Evolutionary conservation across 2,797 vertebrate species (phyloP).

Genomic region (Geotrypetes seraphini): DNA sequence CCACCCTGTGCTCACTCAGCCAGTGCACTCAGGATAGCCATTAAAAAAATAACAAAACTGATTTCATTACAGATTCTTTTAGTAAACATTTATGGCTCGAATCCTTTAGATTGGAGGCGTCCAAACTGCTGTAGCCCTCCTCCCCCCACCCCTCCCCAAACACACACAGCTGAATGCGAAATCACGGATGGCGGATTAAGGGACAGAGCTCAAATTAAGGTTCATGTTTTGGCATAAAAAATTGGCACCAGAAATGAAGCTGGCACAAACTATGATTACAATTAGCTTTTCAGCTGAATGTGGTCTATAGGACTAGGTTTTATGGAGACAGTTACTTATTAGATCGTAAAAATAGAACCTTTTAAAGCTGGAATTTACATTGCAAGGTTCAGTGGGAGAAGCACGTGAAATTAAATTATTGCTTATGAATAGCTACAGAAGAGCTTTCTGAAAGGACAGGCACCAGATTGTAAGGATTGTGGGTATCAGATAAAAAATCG

Average conservation of each 20-base stretch:
- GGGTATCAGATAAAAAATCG: conserved; percentile 3
- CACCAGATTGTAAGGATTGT: conserved; percentile 6
- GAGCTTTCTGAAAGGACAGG: conserved; percentile 11
- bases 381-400: background rate
- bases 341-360: conserved; percentile 35
- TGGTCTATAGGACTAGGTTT: conserved; percentile 31
- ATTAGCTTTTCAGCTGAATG: conserved; percentile 33
- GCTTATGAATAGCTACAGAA: conserved; percentile 9
- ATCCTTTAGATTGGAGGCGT: conserved; percentile 56
- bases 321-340: conserved; percentile 32
- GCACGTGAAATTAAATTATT: conserved; percentile 11
- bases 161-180: conserved; percentile 18
- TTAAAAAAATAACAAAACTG: conserved; percentile 77
- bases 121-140: conserved; percentile 51
- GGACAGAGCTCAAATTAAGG: conserved; percentile 25
- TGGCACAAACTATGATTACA: conserved; percentile 33
- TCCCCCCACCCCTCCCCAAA: too few species aligned
- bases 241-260: conserved; percentile 27
- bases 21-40: conserved; percentile 62
- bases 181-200: conserved; percentile 37
- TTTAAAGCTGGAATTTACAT: conserved; percentile 31
- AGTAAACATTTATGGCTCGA: conserved; percentile 70
- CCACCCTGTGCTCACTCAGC: conserved; percentile 53
- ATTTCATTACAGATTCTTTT: conserved; percentile 77
- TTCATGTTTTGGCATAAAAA: conserved; percentile 32